Percentiles rank a stretch among this genome's conserved stretches.
Conservation (phyloP, 2,113 vertebrate species). For the Solea senegalensis region DNA sequence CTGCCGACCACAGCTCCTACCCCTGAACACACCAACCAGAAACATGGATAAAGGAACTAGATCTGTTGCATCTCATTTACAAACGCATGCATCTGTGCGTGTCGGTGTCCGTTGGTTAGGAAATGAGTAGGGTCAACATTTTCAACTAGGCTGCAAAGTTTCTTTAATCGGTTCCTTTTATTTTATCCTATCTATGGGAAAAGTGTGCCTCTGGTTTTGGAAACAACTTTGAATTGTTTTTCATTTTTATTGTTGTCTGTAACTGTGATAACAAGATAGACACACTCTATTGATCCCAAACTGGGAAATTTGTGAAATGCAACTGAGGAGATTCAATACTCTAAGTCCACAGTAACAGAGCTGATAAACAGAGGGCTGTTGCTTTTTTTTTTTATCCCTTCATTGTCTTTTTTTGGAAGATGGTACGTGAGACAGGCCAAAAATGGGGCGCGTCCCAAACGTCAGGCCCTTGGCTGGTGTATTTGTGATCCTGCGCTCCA, state of each 20-base stretch:
- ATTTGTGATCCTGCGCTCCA: conserved; percentile 62
- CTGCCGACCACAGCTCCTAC: neutral
- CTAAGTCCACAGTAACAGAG: conserved; percentile 6
- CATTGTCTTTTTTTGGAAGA: neutral
- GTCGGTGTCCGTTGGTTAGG: neutral
- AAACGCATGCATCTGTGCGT: neutral
- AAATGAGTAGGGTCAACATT: neutral
- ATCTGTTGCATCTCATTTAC: neutral
- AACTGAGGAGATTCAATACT: neutral
- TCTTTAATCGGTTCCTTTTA: too few relatives aligned
- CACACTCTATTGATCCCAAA: too few relatives aligned
- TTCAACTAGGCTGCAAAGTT: too few relatives aligned
- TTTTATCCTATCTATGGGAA: too few relatives aligned
- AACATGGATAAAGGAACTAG: neutral
- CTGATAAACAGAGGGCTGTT: conserved; percentile 8
- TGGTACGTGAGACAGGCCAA: conserved; percentile 28
- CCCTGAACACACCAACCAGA: neutral
- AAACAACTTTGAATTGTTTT: too few relatives aligned
- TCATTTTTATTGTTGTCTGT: too few relatives aligned
- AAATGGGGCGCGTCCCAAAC: conserved; percentile 51
- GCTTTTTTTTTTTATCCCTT: neutral
- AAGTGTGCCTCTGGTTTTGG: too few relatives aligned
- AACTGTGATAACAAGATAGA: too few relatives aligned
- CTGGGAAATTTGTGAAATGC: neutral
- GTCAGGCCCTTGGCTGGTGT: conserved; percentile 37